Base-by-base conservation (phyloP, 2,888 invertebrate species). In the Hofmannophila pseudospretella region DNA sequence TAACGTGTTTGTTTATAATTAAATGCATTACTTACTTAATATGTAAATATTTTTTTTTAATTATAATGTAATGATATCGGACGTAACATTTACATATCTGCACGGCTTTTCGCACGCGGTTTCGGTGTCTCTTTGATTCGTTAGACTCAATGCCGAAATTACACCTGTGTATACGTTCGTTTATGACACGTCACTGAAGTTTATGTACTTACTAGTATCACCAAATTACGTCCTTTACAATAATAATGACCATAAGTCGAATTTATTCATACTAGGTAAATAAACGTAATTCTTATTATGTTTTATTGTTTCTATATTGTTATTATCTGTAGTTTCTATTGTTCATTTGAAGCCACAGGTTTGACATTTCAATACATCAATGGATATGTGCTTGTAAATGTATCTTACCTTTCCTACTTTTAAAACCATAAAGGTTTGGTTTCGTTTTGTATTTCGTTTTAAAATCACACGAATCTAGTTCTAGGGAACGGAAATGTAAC, bases 401-500 rank as follows among this genome's bases (percentile, higher is more conserved):
- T n/a, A n/a, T n/a, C n/a, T n/a, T n/a, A n/a, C n/a, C n/a, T n/a
- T n/a, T n/a, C n/a, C n/a, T n/a, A n/a, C n/a, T n/a, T n/a, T n/a
- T n/a, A n/a, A n/a, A n/a, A n/a, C n/a, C n/a, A n/a, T n/a, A n/a
- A n/a, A n/a, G n/a, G n/a, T n/a, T n/a, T n/a, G n/a, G 16, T 16
- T 16, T 16, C 16, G 3, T 16, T 16, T 5, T 11, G 1, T 32
- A 10, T 8, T 9, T 31, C 14, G 3, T 32, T 9, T 11, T 9
- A 32, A 32, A 19, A 31, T 31, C 19, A 19, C 31, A 32, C 32
- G 20, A 34, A 36, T 29, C 36, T 39, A 32, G 32, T 33, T 19
- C 39, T 14, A 27, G 41, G 37, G 34, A 41, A 43, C 30, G 42
- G 44, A 37, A 44, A 36, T 25, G 19, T 44, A 46, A 44, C 49